Evolutionary conservation across 2,888 invertebrate genomes (phyloP).

Genomic region (Drosophila quasianomalipes): DNA sequence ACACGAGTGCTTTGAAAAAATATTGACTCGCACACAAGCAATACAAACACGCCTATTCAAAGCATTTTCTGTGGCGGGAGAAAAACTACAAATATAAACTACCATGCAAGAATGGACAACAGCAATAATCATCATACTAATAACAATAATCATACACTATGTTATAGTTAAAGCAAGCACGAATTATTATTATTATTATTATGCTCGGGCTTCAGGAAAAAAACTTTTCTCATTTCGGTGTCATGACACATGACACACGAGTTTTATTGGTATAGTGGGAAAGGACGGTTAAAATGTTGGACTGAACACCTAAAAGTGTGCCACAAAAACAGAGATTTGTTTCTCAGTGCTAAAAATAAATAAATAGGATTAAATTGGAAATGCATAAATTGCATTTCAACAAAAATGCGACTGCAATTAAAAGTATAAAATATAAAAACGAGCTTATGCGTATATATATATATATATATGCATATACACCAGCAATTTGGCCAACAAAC

Average conservation of each 20-base stretch:
- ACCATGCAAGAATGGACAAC: slow-evolving; percentile 19
- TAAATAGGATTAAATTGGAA: slow-evolving; percentile 47
- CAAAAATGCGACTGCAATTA: slow-evolving; percentile 45
- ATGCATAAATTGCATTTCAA: slow-evolving; percentile 58
- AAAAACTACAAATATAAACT: slow-evolving; percentile 8
- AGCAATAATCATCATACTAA: slow-evolving; percentile 45
- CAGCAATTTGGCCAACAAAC: slow-evolving; percentile 42
- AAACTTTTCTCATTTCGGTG: slow-evolving; percentile 72
- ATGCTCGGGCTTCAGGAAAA: slow-evolving; percentile 11
- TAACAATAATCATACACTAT: slow-evolving; percentile 53
- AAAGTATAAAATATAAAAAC: slow-evolving; percentile 21
- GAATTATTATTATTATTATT: slow-evolving; percentile 46
- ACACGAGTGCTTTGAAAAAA: slow-evolving; percentile 39
- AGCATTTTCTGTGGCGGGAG: background rate
- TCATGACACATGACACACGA: slow-evolving; percentile 57
- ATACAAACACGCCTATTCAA: slow-evolving; percentile 31
- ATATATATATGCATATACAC: slow-evolving; percentile 1
- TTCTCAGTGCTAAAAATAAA: slow-evolving; percentile 43
- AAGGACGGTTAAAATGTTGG: background rate
- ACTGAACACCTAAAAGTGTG: background rate
- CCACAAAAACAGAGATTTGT: slow-evolving; percentile 8
- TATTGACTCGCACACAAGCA: slow-evolving; percentile 47
- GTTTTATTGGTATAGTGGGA: background rate
- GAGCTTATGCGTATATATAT: background rate
- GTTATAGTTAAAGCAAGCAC: slow-evolving; percentile 30